Evolutionary conservation across 2,888 invertebrate species (phyloP).

Genomic region (Pecten maximus): DNA sequence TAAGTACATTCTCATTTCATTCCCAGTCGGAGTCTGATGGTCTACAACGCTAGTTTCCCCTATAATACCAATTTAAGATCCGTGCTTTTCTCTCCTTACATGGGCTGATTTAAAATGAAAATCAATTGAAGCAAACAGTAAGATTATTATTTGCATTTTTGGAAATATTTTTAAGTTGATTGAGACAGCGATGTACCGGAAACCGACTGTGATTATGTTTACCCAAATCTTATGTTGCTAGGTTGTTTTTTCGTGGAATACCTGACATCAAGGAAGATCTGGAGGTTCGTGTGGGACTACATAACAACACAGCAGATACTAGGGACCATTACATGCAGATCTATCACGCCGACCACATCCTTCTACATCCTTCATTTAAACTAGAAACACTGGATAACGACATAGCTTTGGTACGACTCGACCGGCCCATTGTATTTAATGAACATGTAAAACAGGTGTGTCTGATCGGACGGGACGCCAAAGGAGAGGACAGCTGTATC

Average conservation of each 20-base stretch:
- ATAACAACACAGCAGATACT: background rate
- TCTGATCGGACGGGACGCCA: constrained; percentile 47
- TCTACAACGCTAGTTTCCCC: too few species aligned
- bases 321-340: background rate
- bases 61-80: too few species aligned
- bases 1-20: too few species aligned
- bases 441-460: constrained; percentile 59
- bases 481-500: constrained; percentile 50
- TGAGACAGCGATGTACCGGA: too few species aligned
- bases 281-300: background rate
- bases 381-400: constrained; percentile 56
- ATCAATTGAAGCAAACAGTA: too few species aligned
- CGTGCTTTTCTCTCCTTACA: too few species aligned
- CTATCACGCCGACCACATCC: background rate
- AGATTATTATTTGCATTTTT: too few species aligned
- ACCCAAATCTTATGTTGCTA: background rate
- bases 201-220: too few species aligned
- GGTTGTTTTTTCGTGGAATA: background rate
- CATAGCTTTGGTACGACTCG: constrained; percentile 60
- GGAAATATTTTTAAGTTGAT: too few species aligned
- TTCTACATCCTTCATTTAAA: background rate
- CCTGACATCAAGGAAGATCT: background rate
- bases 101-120: too few species aligned
- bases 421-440: constrained; percentile 54
- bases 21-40: too few species aligned